Evolutionary conservation across 53 echinoderm and acorn worm species (phyloP).

Genomic region (Stichopus horrens): DNA sequence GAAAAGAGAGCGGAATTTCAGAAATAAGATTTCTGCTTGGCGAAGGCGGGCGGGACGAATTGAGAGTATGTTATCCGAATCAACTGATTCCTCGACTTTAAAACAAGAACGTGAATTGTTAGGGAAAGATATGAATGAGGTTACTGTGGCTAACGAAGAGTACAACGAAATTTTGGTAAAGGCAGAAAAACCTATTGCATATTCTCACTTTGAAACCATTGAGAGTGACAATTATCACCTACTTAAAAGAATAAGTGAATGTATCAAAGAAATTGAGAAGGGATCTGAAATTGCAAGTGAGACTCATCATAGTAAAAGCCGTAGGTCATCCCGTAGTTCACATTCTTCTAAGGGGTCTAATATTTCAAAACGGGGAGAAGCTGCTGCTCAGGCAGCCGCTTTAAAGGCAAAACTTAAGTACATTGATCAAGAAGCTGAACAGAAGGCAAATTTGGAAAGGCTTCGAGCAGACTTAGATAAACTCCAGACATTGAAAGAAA

Average conservation of each 20-base stretch:
- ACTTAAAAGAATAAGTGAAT: not conserved
- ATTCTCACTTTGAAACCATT: not conserved
- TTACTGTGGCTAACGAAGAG: not conserved
- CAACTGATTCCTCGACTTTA: not conserved
- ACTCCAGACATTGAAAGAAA: not conserved
- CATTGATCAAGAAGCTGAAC: constrained; percentile 21
- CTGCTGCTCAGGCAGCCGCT: not conserved
- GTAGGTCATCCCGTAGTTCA: not conserved
- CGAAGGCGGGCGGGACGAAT: not conserved
- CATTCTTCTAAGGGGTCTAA: not conserved
- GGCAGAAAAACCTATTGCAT: not conserved
- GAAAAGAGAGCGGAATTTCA: not conserved
- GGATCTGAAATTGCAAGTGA: no score
- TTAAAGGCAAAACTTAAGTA: not conserved
- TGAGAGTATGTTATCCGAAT: not conserved
- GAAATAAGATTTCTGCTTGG: not conserved
- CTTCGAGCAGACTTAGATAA: not conserved
- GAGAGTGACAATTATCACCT: not conserved
- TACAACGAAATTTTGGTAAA: not conserved
- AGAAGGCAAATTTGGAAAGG: constrained; percentile 4
- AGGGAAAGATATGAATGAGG: not conserved
- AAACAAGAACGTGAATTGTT: not conserved
- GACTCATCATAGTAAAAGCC: no score
- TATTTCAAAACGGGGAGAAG: not conserved
- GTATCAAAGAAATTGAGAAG: no score